Evolutionary conservation across 2,797 vertebrate genomes (phyloP).

Genomic region (Halcyon badia): DNA sequence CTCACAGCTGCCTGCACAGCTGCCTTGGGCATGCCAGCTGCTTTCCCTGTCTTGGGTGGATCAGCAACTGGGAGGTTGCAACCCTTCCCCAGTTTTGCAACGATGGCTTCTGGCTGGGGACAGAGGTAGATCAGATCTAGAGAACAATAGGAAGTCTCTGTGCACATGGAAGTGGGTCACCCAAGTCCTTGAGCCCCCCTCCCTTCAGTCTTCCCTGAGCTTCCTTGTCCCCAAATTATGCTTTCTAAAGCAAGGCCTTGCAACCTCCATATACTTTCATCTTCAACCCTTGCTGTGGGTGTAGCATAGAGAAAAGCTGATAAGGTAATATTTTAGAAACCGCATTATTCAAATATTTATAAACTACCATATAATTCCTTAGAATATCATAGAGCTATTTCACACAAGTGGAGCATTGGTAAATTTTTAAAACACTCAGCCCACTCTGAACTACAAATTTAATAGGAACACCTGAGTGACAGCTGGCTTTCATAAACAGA

Average conservation of each 20-base stretch:
- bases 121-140: not conserved
- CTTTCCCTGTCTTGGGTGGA: not conserved
- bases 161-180: not conserved
- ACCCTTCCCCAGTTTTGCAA: not conserved
- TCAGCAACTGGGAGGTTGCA: not conserved
- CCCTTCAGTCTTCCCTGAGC: not conserved
- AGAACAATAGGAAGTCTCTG: not conserved
- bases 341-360: slow-evolving; percentile 28
- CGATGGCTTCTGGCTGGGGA: not conserved
- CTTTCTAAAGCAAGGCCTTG: not conserved
- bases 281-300: not conserved
- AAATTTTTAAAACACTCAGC: slow-evolving; percentile 35
- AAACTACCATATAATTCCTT: slow-evolving; percentile 7
- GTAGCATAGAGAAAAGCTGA: not conserved
- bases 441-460: slow-evolving; percentile 31
- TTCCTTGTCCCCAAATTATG: not conserved
- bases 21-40: not conserved
- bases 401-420: not conserved
- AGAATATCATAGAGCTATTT: slow-evolving; percentile 3
- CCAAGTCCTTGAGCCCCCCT: not conserved
- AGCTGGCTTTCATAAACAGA: not conserved
- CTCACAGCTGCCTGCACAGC: not conserved
- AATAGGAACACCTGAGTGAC: slow-evolving; percentile 30
- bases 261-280: not conserved
- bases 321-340: slow-evolving; percentile 6